Evolutionary conservation across 2,797 vertebrate species (phyloP).

Genomic region (Oophaga sylvatica): DNA sequence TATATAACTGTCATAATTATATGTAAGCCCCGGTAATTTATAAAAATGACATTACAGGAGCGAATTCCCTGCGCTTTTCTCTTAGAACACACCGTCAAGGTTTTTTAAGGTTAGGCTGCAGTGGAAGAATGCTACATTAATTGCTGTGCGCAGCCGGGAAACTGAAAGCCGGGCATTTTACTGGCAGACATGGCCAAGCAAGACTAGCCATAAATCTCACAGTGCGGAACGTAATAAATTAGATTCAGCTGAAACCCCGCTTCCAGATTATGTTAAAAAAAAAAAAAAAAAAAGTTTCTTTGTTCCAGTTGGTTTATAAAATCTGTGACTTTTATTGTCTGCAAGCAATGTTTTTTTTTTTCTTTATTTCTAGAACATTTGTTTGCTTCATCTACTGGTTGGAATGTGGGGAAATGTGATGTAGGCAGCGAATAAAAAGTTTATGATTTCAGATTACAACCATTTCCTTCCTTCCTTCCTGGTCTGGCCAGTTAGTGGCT

Average conservation of each 20-base stretch:
- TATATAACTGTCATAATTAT: conserved; percentile 44
- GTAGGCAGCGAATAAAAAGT: conserved; percentile 14
- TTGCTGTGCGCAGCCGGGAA: conserved; percentile 65
- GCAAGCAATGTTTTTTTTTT: background rate
- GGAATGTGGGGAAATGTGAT: conserved; percentile 5
- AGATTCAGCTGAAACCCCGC: conserved; percentile 65
- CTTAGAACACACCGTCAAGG: conserved; percentile 54
- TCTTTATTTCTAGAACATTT: background rate
- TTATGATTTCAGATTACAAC: conserved; percentile 36
- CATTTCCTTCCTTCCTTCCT: conserved; percentile 49
- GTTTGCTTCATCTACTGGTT: conserved; percentile 9
- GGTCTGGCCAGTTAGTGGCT: conserved; percentile 16
- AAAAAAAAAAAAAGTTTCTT: conserved; percentile 61
- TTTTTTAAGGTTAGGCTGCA: conserved; percentile 47
- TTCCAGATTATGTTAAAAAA: conserved; percentile 58
- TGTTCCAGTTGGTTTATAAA: conserved; percentile 57
- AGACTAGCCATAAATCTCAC: conserved; percentile 65
- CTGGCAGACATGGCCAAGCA: conserved; percentile 63
- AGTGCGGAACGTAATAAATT: conserved; percentile 66
- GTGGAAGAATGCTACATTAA: conserved; percentile 50
- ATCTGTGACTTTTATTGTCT: conserved; percentile 23
- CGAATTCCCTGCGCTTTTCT: conserved; percentile 56
- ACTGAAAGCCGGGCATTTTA: conserved; percentile 61
- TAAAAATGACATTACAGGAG: conserved; percentile 41
- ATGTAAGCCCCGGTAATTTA: conserved; percentile 19